These are phyloP conservation scores for Stenchaetothrips biformis DNA, from an alignment of 2,888 invertebrate genomes.

Conservation along the genomic window DNA sequence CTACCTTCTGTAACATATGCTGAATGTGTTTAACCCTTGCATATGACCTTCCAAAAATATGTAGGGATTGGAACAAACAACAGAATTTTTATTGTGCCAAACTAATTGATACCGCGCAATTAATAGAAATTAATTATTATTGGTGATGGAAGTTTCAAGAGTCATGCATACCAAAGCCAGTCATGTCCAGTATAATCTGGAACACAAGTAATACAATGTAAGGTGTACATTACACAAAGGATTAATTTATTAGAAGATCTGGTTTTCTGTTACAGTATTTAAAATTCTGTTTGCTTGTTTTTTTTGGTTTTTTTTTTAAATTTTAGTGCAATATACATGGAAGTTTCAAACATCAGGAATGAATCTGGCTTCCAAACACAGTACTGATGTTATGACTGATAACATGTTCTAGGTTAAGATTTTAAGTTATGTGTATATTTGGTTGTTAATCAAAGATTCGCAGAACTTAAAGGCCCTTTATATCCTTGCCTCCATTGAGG, in stretches of 20 bases:
- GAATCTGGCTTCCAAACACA: not conserved
- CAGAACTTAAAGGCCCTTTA: not conserved
- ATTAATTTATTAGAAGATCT: conserved; percentile 19
- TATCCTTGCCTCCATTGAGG: not conserved
- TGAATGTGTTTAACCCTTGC: no score
- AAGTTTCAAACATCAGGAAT: conserved; percentile 14
- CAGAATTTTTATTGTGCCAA: not conserved
- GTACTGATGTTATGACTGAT: conserved; percentile 17
- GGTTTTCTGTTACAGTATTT: conserved; percentile 15
- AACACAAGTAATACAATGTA: not conserved
- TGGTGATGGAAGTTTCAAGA: not conserved
- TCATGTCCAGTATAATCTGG: conserved; percentile 4
- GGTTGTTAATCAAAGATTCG: not conserved
- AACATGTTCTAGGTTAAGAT: conserved; percentile 5
- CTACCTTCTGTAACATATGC: no score
- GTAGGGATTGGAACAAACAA: not conserved
- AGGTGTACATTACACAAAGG: not conserved
- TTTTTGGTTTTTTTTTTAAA: not conserved
- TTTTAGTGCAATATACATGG: not conserved
- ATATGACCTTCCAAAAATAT: not conserved
- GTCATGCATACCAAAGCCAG: conserved; percentile 20
- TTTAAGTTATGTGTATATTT: not conserved
- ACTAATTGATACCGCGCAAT: not conserved
- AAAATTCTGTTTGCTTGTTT: not conserved
- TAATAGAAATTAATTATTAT: not conserved